Evolutionary conservation across 2,113 vertebrate species (phyloP).

Genomic region (Cynopterus brachyotis): DNA sequence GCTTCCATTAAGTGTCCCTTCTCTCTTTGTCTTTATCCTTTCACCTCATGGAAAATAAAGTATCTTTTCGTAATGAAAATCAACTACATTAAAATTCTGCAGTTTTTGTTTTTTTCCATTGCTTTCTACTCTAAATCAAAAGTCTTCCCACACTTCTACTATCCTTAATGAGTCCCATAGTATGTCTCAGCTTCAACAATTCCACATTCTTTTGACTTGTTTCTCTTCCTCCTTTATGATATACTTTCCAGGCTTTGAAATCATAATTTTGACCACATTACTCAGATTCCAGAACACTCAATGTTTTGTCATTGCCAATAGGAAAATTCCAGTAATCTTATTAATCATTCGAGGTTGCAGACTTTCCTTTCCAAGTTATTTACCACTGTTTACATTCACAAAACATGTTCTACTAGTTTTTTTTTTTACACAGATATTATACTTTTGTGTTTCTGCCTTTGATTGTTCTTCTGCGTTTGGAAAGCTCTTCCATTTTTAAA

Average conservation of each 20-base stretch:
- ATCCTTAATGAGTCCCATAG: not conserved
- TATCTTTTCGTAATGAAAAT: slow-evolving; percentile 41
- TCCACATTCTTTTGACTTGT: not conserved
- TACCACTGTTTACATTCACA: not conserved
- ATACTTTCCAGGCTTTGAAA: not conserved
- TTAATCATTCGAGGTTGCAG: not conserved
- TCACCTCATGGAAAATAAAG: not conserved
- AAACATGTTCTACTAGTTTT: not conserved
- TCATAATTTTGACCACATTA: not conserved
- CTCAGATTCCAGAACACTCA: not conserved
- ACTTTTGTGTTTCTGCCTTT: not conserved
- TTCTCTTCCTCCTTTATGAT: not conserved
- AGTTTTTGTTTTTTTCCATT: not conserved
- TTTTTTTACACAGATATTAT: not conserved
- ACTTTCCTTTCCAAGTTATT: not conserved
- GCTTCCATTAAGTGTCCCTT: not conserved
- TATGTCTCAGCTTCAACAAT: not conserved
- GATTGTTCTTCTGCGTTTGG: not conserved
- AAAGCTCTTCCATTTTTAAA: not conserved
- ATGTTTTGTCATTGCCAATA: not conserved
- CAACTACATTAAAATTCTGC: not conserved
- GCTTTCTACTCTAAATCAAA: not conserved
- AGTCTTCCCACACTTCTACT: not conserved
- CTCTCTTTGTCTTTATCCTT: not conserved
- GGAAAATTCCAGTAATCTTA: not conserved